These are phyloP conservation scores for Eurytoma adleriae DNA, from an alignment of 2,888 invertebrate species.

Conservation along the genomic window DNA sequence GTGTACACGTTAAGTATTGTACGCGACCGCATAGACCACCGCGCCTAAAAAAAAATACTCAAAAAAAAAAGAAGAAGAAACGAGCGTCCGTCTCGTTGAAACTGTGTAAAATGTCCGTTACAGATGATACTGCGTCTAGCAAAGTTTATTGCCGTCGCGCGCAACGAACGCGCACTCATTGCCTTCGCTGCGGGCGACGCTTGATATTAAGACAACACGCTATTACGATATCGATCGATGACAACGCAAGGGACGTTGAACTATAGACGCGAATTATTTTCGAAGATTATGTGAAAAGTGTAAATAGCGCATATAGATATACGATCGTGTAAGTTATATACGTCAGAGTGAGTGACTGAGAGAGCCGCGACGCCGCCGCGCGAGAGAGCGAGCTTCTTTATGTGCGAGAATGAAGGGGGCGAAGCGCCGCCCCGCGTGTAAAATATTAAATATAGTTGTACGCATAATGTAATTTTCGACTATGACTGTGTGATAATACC, in stretches of 20 bases:
- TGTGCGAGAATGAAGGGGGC: conserved; percentile 17
- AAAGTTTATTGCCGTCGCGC: not conserved
- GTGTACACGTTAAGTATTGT: conserved; percentile 1
- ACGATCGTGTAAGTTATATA: conserved; percentile 51
- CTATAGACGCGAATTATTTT: conserved; percentile 47
- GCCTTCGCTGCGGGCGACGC: not conserved
- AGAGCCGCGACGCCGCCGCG: not conserved
- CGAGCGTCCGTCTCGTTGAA: not conserved
- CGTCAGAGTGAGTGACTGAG: conserved; percentile 19
- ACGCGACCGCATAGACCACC: not conserved
- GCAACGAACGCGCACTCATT: not conserved
- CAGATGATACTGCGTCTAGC: not conserved
- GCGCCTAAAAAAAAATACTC: not conserved
- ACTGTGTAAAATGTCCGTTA: not conserved
- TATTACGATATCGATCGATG: conserved; percentile 11
- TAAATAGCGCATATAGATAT: conserved; percentile 43
- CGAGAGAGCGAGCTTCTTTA: no score
- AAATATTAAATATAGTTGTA: conserved; percentile 33
- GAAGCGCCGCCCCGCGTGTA: conserved; percentile 48
- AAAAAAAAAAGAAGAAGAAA: not conserved
- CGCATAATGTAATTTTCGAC: conserved; percentile 57
- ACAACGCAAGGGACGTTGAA: not conserved
- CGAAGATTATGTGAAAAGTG: conserved; percentile 46
- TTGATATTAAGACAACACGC: not conserved
- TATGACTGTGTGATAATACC: conserved; percentile 70